Percentiles rank a stretch among this genome's conserved stretches.
Evolutionary conservation across 2,888 invertebrate genomes (phyloP).

Genomic region (Agrochola circellaris): DNA sequence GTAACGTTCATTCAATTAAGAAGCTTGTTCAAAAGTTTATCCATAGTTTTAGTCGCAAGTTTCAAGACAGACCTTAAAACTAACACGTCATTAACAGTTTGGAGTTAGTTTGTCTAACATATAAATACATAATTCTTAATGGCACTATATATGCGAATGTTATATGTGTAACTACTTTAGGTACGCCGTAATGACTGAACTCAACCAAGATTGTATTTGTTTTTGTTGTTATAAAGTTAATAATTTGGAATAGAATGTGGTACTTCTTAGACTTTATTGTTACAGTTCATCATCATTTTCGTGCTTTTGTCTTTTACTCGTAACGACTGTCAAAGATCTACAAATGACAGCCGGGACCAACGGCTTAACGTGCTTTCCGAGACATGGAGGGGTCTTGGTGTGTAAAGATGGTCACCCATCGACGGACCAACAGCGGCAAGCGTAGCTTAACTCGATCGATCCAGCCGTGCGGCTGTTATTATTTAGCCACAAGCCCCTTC

Average conservation of each 20-base stretch:
- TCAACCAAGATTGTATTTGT: slow-evolving; percentile 21
- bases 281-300: background rate
- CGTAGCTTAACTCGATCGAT: too few species aligned
- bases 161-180: slow-evolving; percentile 28
- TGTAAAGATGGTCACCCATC: too few species aligned
- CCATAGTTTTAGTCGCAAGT: slow-evolving; percentile 28
- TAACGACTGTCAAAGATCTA: too few species aligned
- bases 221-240: slow-evolving; percentile 11
- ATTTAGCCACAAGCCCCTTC: too few species aligned
- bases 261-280: background rate
- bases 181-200: background rate
- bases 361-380: too few species aligned
- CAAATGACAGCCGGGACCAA: too few species aligned
- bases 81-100: slow-evolving; percentile 49
- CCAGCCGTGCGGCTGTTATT: too few species aligned
- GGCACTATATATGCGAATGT: slow-evolving; percentile 22
- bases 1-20: slow-evolving; percentile 40
- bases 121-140: slow-evolving; percentile 49
- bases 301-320: background rate
- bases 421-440: too few species aligned
- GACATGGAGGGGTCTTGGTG: too few species aligned
- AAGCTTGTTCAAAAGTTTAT: slow-evolving; percentile 34
- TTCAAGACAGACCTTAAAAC: slow-evolving; percentile 37
- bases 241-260: background rate
- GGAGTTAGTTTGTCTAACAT: slow-evolving; percentile 22